Percentiles rank a stretch among this genome's conserved stretches.
phyloP scores from a whole-genome alignment of 2,113 vertebrate species.

The Seriola quinqueradiata region DNA sequence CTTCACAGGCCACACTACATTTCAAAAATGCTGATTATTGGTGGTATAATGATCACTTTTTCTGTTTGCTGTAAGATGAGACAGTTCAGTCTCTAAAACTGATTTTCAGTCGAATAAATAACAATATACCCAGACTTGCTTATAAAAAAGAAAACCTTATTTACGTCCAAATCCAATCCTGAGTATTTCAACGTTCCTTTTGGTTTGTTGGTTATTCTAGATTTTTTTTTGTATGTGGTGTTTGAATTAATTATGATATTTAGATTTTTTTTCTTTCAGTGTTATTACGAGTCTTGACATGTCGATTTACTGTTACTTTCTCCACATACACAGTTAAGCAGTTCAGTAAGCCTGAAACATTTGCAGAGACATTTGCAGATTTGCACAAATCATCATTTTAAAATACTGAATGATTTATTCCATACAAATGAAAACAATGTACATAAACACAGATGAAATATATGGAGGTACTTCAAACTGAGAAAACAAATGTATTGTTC shows the following conservation, averaged over 20 bases:
- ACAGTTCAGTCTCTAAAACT: conserved; percentile 31
- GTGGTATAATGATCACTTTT: conserved; percentile 13
- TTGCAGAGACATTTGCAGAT: conserved; percentile 55
- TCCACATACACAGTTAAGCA: conserved; percentile 7
- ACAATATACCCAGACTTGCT: conserved; percentile 14
- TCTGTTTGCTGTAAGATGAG: conserved; percentile 37
- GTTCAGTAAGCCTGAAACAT: conserved; percentile 15
- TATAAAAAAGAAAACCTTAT: not conserved
- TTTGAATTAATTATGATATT: conserved; percentile 59
- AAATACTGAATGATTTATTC: conserved; percentile 23
- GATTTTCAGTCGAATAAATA: conserved; percentile 30
- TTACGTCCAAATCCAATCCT: conserved; percentile 33
- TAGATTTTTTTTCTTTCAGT: conserved; percentile 44
- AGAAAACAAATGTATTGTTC: conserved; percentile 44
- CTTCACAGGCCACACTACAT: not conserved
- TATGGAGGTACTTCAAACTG: conserved; percentile 21
- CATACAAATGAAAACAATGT: conserved; percentile 25
- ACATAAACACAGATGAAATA: conserved; percentile 43
- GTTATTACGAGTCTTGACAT: conserved; percentile 38
- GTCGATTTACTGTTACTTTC: conserved; percentile 17
- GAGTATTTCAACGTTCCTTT: conserved; percentile 61
- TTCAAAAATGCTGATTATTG: not conserved
- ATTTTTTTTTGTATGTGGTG: conserved; percentile 68
- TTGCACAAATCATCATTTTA: conserved; percentile 48
- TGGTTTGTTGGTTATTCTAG: conserved; percentile 57